Conservation (phyloP, 2,888 invertebrate species). For the Orgyia antiqua region DNA sequence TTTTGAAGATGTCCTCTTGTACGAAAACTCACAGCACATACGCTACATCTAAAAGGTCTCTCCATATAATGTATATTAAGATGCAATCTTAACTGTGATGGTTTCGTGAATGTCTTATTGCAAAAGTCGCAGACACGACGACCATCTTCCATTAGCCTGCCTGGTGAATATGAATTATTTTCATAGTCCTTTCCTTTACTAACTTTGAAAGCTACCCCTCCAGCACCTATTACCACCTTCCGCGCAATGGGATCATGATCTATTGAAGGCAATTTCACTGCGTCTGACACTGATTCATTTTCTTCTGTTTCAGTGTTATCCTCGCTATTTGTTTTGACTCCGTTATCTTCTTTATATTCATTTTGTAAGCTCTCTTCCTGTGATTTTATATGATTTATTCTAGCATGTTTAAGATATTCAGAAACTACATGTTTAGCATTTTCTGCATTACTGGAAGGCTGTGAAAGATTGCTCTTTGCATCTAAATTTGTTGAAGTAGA, state of each 20-base stretch:
- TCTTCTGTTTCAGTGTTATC: slow-evolving; percentile 50
- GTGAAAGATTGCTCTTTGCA: slow-evolving; percentile 38
- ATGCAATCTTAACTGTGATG: slow-evolving; percentile 92
- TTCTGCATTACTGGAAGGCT: slow-evolving; percentile 53
- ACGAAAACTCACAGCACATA: slow-evolving; percentile 93
- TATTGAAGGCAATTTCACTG: slow-evolving; percentile 46
- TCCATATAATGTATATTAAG: slow-evolving; percentile 98
- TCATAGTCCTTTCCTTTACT: slow-evolving; percentile 74
- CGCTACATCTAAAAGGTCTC: slow-evolving; percentile 92
- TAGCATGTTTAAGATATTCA: slow-evolving; percentile 81
- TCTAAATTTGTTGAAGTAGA: slow-evolving; percentile 30
- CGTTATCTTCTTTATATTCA: slow-evolving; percentile 51
- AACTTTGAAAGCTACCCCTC: slow-evolving; percentile 79
- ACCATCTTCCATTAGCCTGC: slow-evolving; percentile 83
- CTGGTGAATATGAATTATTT: slow-evolving; percentile 64
- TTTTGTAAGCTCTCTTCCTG: slow-evolving; percentile 51
- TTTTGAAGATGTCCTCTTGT: slow-evolving; percentile 95
- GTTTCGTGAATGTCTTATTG: slow-evolving; percentile 94
- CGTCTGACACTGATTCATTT: slow-evolving; percentile 46
- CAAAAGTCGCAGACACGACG: slow-evolving; percentile 91
- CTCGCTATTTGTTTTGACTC: slow-evolving; percentile 41
- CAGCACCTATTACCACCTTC: slow-evolving; percentile 81
- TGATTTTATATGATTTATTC: slow-evolving; percentile 60
- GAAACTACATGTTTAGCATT: slow-evolving; percentile 82
- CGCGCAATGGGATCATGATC: slow-evolving; percentile 73